Percentiles rank a stretch among this genome's conserved stretches.
Evolutionary conservation across 2,888 invertebrate genomes (phyloP).

Genomic region (Ceramica pisi): DNA sequence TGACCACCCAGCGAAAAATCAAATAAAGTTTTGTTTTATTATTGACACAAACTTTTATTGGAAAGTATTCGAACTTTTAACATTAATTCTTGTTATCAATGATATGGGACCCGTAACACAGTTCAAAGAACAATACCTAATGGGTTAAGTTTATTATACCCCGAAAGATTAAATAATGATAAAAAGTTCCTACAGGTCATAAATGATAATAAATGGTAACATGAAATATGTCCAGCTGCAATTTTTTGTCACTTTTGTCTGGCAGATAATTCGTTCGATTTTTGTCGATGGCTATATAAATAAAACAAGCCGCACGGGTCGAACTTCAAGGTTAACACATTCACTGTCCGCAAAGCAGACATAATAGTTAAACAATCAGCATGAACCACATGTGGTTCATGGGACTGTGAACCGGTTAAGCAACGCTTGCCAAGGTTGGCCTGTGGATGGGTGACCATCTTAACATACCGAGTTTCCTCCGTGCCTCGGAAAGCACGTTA

Average conservation of each 20-base stretch:
- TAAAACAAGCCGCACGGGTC: too few species aligned
- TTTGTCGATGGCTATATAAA: too few species aligned
- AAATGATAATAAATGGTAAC: not conserved
- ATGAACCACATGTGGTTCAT: too few species aligned
- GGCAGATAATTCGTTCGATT: not conserved
- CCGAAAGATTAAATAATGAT: not conserved
- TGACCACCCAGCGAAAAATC: not conserved
- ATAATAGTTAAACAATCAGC: too few species aligned
- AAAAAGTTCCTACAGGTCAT: not conserved
- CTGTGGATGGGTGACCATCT: too few species aligned
- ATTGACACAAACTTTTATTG: conserved; percentile 2
- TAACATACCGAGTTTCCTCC: too few species aligned
- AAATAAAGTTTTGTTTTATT: not conserved
- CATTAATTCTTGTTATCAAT: conserved; percentile 22
- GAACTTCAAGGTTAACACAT: too few species aligned
- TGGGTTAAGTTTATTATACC: conserved; percentile 21
- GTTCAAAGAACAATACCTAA: conserved; percentile 13
- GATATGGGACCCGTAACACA: conserved; percentile 20
- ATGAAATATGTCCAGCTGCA: too few species aligned
- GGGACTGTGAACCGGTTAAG: too few species aligned
- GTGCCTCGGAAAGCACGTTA: too few species aligned
- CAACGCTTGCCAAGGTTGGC: too few species aligned
- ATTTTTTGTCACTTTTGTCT: not conserved
- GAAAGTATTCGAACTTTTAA: conserved; percentile 7
- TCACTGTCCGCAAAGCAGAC: too few species aligned